A percentile compares a stretch with the other conserved stretches of the same genome.
Conservation (phyloP, 2,113 vertebrate species). For the Saguinus imperator region DNA sequence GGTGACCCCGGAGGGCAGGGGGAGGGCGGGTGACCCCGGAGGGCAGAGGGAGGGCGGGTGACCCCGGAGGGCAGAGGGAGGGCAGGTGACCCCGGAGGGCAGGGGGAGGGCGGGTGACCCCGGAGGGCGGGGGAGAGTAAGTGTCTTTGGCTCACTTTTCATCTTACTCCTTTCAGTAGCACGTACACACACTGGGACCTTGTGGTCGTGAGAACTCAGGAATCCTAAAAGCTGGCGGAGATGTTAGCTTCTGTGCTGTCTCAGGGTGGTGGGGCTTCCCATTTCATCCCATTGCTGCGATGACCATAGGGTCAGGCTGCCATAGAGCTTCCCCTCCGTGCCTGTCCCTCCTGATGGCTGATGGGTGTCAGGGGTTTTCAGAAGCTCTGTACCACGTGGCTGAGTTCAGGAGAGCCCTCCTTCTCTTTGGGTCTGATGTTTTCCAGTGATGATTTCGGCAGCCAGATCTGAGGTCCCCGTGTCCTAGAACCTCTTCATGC, state of each 20-base stretch:
- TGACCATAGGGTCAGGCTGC: background rate
- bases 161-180: background rate
- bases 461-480: background rate
- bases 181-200: background rate
- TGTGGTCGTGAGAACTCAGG: background rate
- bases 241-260: background rate
- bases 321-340: too few species aligned
- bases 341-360: background rate
- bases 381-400: accelerated
- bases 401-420: background rate
- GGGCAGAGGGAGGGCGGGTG: too few species aligned
- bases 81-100: too few species aligned
- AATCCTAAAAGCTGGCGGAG: background rate
- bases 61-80: too few species aligned
- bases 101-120: too few species aligned
- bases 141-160: background rate
- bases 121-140: too few species aligned
- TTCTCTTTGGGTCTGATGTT: too few species aligned
- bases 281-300: background rate
- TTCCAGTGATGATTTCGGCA: background rate
- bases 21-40: too few species aligned
- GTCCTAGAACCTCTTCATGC: background rate
- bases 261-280: background rate
- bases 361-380: background rate
- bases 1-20: too few species aligned